Evolutionary conservation across 2,888 invertebrate species (phyloP), one percentile per base, ranked within the genome.

Genomic region (Hofmannophila pseudospretella): DNA sequence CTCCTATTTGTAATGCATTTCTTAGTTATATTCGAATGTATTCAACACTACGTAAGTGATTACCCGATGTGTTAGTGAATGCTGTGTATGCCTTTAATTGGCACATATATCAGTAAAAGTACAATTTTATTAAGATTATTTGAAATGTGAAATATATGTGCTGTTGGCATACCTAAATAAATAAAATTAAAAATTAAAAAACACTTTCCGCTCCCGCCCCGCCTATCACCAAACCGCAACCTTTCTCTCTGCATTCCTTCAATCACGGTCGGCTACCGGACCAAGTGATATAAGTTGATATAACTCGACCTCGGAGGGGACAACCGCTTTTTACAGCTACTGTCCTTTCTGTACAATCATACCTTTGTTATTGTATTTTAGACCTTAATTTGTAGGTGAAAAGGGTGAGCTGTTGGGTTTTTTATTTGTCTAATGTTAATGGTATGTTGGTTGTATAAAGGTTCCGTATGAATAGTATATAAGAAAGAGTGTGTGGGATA

Each of bases 211-310:
- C 33, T 33, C 27, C 40, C 62, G 62, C 65, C 25, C 38, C 56
- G 41, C 55, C 49, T 42, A 32, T 56, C 39, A 51, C 52, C 22
- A 19, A 36, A 40, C 16, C 32, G 41, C 31, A 44, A 45, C 67
- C 70, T 67, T 67, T 69, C 65, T 66, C 69, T 55, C 58, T 43
- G 50, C 77, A 78, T 76, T 71, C 77, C 69, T 42, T 36, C 36
- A 41, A 46, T 44, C 74, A 67, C 58, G 69, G 75, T 50, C 68
- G 58, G 52, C 29, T 31, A 35, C 62, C 62, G 66, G 8, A 23
- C 27, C 27, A 11, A 56, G 49, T 62, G 61, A 59, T 65, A 68
- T 61, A 65, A 58, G 54, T 43, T 39, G 41, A 46, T 46, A 36
- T 38, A 42, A 39, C 25, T 19, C 38, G 55, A 58, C 66, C 63